These are phyloP conservation scores for Caenorhabditis virilis DNA, from an alignment of 2,888 invertebrate species.

Conservation along the genomic window DNA sequence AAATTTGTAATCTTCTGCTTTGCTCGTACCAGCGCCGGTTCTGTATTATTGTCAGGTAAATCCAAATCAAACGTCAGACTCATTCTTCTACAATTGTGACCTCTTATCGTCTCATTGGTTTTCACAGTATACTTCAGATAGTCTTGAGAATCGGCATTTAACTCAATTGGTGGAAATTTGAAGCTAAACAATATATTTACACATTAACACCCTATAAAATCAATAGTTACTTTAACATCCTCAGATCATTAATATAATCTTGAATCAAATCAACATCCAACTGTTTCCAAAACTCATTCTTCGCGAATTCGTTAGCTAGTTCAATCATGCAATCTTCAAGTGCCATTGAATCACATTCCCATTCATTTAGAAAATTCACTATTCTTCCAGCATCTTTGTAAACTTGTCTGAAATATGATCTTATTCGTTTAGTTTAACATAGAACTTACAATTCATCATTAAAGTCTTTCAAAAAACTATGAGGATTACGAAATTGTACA, in stretches of 20 bases:
- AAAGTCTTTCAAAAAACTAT: conserved; percentile 46
- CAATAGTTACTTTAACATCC: conserved; percentile 1
- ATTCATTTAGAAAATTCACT: conserved; percentile 27
- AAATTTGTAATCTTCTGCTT: neutral
- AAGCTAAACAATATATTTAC: neutral
- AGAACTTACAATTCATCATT: conserved; percentile 23
- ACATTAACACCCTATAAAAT: neutral
- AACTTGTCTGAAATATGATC: conserved; percentile 30
- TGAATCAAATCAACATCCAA: conserved; percentile 22
- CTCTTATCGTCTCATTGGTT: neutral
- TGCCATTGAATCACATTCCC: conserved; percentile 25
- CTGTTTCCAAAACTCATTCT: conserved; percentile 21
- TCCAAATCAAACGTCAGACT: no score
- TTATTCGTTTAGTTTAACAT: neutral
- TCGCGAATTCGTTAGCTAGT: conserved; percentile 25
- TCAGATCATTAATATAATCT: no score
- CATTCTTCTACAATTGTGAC: neutral
- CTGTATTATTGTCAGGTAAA: neutral
- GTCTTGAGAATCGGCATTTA: neutral
- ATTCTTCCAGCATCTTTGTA: conserved; percentile 41
- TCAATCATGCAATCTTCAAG: conserved; percentile 24
- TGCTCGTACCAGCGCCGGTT: no score
- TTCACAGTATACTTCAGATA: neutral
- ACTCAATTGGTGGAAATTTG: no score
- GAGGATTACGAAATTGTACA: conserved; percentile 45